Evolutionary conservation across 2,113 vertebrate species (phyloP), one percentile per base, ranked within the genome.

Genomic region (Atrichornis clamosus): DNA sequence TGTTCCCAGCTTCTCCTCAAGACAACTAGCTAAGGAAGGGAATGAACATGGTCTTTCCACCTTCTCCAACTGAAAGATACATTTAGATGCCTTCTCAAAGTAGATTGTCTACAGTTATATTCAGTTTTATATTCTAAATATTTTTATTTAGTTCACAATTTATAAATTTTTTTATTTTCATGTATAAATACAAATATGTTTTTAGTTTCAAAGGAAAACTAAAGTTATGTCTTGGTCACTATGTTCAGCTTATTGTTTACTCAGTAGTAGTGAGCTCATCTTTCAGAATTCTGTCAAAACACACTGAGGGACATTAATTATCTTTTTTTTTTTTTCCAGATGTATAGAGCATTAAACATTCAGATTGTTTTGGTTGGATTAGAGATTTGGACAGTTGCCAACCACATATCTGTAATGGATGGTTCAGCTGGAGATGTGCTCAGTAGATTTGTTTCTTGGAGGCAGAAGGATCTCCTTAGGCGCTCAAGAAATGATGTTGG

Each of bases 271-370:
- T 32, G 33, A 69, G 44, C 2, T 49, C 5, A 65, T 35, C 50
- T 46, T 69, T 70, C 15, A 47, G 35, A 93, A 77, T 44, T 90
- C 39, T 55, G 7, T 35, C 74, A 70, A 64, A 87, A 81, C 39
- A 76, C 35, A 17, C 14, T 37, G 44, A 90, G 44, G 58, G 26
- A 53, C 10, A 56, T 55, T n/a, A 69, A 76, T 72, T 35, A 46
- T 47, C 2, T 9, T 35, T 32, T 35, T 7, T 78, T 21, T 33
- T 53, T 77, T 81, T 94, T 82, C 49, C 82, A 99, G 99, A 99
- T 98, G 95, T 99, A 97, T 70, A 97, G 93, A 81, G 12, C 87
- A 64, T 95, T 99, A 93, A 99, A 99, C 76, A 98, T 99, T 87
- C 98, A 98, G 19, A 92, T 99, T 59, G 96, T 98, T 81, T 96